A percentile compares a stretch with the other conserved stretches of the same genome.
Conservation (phyloP, 2,888 invertebrate species). For the Neuroscelio doddi region DNA sequence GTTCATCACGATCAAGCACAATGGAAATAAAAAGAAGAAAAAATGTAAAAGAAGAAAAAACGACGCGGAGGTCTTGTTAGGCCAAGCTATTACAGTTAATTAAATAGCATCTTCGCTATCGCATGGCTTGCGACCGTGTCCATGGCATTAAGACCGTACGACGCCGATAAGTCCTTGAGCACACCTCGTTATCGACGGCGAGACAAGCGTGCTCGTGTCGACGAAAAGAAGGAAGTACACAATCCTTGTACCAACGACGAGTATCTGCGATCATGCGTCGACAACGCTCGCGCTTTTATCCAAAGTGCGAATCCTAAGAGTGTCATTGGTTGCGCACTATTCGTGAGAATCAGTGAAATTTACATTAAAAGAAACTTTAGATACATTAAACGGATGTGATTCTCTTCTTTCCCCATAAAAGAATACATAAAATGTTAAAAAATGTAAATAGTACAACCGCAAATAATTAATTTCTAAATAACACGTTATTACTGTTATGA, state of each 20-base stretch:
- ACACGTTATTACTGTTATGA: not conserved
- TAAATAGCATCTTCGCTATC: constrained; percentile 45
- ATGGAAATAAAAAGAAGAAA: not conserved
- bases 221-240: constrained; percentile 36
- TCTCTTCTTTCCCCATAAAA: not conserved
- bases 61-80: constrained; percentile 40
- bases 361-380: no score
- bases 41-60: not conserved
- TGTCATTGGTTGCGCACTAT: not conserved
- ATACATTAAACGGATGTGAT: no score
- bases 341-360: no score
- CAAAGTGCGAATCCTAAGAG: constrained; percentile 18
- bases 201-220: constrained; percentile 40
- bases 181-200: constrained; percentile 47
- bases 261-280: constrained; percentile 29
- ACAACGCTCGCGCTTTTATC: constrained; percentile 24
- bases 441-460: no score
- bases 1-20: not conserved
- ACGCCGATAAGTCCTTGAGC: constrained; percentile 46
- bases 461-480: not conserved
- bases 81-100: constrained; percentile 45
- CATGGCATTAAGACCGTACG: constrained; percentile 47
- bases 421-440: no score
- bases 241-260: constrained; percentile 31
- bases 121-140: constrained; percentile 43